phyloP scores from a whole-genome alignment of 2,888 invertebrate species.

The Himalopsyche japonica region DNA sequence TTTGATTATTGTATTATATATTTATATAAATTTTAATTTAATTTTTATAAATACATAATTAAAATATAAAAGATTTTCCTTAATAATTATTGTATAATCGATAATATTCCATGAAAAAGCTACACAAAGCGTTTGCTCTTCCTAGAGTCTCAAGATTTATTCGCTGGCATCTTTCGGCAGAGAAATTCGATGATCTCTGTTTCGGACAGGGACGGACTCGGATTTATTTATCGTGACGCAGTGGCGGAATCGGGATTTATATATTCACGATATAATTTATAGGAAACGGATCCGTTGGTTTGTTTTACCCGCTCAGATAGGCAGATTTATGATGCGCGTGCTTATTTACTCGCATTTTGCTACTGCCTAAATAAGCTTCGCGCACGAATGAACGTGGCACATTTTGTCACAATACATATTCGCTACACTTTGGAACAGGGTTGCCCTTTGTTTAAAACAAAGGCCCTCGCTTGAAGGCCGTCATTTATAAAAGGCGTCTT shows the following conservation, averaged over 20 bases:
- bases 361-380: background rate
- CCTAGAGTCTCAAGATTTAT: background rate
- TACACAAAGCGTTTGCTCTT: no score
- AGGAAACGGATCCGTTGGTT: conserved; percentile 1
- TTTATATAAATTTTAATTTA: no score
- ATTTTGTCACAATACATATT: background rate
- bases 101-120: background rate
- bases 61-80: no score
- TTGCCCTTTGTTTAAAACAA: background rate
- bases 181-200: conserved; percentile 8
- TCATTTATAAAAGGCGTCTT: no score
- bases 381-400: background rate
- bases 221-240: conserved; percentile 11
- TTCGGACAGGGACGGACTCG: background rate
- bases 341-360: background rate
- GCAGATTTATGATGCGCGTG: conserved; percentile 17
- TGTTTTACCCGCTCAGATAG: conserved; percentile 17
- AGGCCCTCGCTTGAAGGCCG: no score
- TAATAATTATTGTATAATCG: background rate
- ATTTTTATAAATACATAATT: no score
- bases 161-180: background rate
- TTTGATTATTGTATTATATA: no score
- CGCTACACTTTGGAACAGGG: no score
- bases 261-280: conserved; percentile 17
- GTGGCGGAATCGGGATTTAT: conserved; percentile 5